A percentile compares a stretch with the other conserved stretches of the same genome.
Conservation (phyloP, 2,113 vertebrate species). For the Leptodactylus fuscus region DNA sequence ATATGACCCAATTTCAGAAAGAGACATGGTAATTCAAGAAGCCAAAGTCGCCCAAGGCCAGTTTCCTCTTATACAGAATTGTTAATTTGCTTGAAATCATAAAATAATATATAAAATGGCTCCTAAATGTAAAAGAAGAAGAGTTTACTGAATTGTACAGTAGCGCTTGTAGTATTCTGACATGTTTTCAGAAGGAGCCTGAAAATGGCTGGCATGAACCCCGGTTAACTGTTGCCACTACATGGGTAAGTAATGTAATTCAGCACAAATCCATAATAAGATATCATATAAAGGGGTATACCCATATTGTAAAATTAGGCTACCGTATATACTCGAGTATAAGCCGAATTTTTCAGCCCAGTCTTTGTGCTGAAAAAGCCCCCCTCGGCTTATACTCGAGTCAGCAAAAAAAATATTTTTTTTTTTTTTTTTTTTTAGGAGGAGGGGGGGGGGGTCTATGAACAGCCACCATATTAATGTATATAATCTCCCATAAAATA, state of each 20-base stretch:
- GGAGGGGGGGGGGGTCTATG: no score
- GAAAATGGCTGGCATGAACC: background rate
- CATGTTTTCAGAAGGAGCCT: background rate
- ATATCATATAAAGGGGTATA: background rate
- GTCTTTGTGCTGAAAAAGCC: no score
- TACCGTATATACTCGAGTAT: no score
- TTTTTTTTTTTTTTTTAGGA: no score
- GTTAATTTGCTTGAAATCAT: constrained; percentile 62
- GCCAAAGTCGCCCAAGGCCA: constrained; percentile 54
- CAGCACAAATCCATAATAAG: background rate
- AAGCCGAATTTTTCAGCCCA: no score
- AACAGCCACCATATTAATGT: no score
- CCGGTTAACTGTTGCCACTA: background rate
- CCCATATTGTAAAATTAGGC: no score
- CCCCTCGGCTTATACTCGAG: no score
- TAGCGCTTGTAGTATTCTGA: background rate
- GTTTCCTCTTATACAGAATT: constrained; percentile 46
- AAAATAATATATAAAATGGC: constrained; percentile 26
- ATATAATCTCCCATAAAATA: no score
- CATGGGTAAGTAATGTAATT: background rate
- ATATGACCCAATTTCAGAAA: constrained; percentile 58
- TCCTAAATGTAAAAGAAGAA: background rate
- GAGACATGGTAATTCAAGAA: constrained; percentile 62
- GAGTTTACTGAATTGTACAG: background rate
- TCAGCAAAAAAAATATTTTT: no score